Conservation (phyloP, 2,797 vertebrate species). For the Centropyge bicolor region DNA sequence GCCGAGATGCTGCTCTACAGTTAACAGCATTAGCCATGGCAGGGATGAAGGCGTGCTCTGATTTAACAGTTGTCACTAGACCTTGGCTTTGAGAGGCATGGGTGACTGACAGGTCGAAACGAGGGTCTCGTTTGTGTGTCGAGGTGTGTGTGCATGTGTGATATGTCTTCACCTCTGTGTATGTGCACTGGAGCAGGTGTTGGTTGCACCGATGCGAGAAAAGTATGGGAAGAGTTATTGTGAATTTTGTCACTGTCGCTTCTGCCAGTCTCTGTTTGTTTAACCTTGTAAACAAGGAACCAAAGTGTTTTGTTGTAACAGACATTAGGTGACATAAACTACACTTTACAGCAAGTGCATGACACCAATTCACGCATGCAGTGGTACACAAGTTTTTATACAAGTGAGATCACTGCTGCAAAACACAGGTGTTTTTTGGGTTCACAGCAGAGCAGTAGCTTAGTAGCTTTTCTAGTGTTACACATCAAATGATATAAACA, state of each 20-base stretch:
- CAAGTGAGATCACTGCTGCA: constrained; percentile 5
- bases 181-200: background rate
- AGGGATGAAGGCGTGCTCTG: constrained; percentile 62
- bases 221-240: background rate
- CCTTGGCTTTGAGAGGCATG: constrained; percentile 74
- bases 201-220: background rate
- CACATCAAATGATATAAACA: background rate
- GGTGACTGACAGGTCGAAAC: constrained; percentile 75
- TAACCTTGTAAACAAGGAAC: constrained; percentile 32
- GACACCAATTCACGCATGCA: background rate
- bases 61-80: constrained; percentile 82
- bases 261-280: background rate
- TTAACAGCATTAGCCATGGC: constrained; percentile 75
- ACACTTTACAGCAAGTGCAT: background rate
- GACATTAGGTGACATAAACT: background rate
- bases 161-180: background rate
- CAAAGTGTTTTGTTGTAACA: constrained; percentile 1
- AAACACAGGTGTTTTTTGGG: background rate
- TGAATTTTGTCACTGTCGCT: constrained; percentile 7
- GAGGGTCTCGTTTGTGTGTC: constrained; percentile 37
- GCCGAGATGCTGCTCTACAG: constrained; percentile 65
- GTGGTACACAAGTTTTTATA: background rate
- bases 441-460: background rate
- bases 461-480: background rate
- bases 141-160: constrained; percentile 25